A percentile compares a stretch with the other conserved stretches of the same genome.
Evolutionary conservation across 2,797 vertebrate genomes (phyloP).

Genomic region (Syngnathus acus): DNA sequence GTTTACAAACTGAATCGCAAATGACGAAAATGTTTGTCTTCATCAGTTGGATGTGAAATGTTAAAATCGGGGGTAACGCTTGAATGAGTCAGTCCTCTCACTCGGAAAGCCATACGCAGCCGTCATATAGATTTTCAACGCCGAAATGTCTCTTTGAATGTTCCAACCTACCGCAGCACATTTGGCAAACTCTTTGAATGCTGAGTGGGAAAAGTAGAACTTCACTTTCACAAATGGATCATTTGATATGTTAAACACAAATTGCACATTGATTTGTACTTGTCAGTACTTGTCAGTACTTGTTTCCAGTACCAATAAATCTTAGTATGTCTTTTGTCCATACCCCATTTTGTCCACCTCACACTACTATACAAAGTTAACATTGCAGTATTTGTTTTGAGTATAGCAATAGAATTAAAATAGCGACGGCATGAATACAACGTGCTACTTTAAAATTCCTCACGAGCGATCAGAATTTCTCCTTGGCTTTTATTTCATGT

Average conservation of each 20-base stretch:
- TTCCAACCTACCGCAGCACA: conserved; percentile 16
- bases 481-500: too few species aligned
- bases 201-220: background rate
- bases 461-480: too few species aligned
- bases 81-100: background rate
- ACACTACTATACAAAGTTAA: too few species aligned
- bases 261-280: conserved; percentile 6
- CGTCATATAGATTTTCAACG: background rate
- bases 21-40: background rate
- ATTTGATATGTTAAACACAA: background rate
- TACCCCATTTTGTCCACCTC: too few species aligned
- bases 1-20: conserved; percentile 11
- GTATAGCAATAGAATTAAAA: too few species aligned
- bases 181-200: background rate
- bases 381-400: too few species aligned
- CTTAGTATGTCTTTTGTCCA: background rate
- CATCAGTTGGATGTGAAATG: background rate
- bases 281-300: conserved; percentile 5
- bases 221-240: background rate
- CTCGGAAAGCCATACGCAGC: background rate
- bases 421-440: too few species aligned
- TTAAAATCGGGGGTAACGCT: background rate
- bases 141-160: background rate
- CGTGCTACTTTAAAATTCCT: too few species aligned
- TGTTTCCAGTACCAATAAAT: conserved; percentile 18